phyloP scores from a whole-genome alignment of 2,113 vertebrate genomes.

The Prionailurus viverrinus region DNA sequence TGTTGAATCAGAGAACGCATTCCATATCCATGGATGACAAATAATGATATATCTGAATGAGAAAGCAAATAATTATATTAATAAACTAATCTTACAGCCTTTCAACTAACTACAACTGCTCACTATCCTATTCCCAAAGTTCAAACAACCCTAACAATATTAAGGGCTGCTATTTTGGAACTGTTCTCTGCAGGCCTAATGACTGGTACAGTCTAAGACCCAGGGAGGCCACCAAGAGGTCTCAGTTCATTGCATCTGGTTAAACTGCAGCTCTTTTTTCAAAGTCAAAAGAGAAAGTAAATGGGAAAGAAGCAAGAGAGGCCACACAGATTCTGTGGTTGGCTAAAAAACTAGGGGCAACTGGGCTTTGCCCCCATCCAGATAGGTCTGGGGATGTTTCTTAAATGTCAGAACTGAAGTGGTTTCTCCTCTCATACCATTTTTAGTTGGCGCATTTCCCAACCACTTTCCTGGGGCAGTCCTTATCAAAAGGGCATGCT shows the following conservation, averaged over 20 bases:
- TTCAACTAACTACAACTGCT: neutral
- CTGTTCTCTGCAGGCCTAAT: neutral
- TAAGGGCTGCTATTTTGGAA: neutral
- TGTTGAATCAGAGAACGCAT: neutral
- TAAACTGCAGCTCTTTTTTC: neutral
- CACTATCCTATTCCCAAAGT: neutral
- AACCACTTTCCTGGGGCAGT: neutral
- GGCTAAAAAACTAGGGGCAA: neutral
- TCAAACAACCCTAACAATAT: neutral
- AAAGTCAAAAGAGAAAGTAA: neutral
- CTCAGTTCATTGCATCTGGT: neutral
- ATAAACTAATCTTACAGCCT: neutral
- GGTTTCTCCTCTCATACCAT: neutral
- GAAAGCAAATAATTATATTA: constrained; percentile 15
- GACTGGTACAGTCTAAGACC: neutral
- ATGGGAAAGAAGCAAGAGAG: neutral
- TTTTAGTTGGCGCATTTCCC: constrained; percentile 12
- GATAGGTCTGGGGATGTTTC: neutral
- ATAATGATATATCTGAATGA: neutral
- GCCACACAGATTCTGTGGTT: neutral
- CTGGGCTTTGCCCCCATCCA: neutral
- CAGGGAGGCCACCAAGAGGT: neutral
- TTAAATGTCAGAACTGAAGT: neutral
- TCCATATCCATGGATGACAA: neutral
- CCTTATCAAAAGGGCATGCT: neutral